Percentiles rank a stretch among this genome's conserved stretches.
These are phyloP conservation scores for Seira ritae DNA, from an alignment of 2,888 invertebrate genomes.

Conservation along the genomic window DNA sequence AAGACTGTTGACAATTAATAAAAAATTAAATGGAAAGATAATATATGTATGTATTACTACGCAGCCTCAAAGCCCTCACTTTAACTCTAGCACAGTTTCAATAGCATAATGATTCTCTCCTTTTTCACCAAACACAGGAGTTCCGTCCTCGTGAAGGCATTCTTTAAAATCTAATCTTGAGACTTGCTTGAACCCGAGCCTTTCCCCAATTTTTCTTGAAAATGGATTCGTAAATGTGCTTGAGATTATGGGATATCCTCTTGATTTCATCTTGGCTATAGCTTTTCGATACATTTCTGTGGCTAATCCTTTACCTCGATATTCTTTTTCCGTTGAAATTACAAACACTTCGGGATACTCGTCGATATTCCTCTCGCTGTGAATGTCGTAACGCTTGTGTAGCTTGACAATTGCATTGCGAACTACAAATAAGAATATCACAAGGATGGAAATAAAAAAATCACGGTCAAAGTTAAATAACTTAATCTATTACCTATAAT, in stretches of 20 bases:
- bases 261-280: slow-evolving; percentile 1
- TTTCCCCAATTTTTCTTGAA: slow-evolving; percentile 37
- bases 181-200: slow-evolving; percentile 53
- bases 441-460: too few relatives aligned
- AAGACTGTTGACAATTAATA: slow-evolving; percentile 50
- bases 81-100: slow-evolving; percentile 28
- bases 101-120: slow-evolving; percentile 11
- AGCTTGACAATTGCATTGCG: neutral
- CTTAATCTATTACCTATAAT: neutral
- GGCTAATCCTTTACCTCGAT: slow-evolving; percentile 35
- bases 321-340: slow-evolving; percentile 16
- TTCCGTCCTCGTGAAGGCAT: slow-evolving; percentile 40
- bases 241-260: slow-evolving; percentile 38
- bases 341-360: slow-evolving; percentile 26
- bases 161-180: slow-evolving; percentile 45
- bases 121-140: neutral
- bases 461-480: too few relatives aligned
- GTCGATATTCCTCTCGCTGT: neutral
- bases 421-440: too few relatives aligned
- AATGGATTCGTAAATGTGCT: slow-evolving; percentile 55
- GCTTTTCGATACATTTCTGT: slow-evolving; percentile 35
- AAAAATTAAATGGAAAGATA: slow-evolving; percentile 13
- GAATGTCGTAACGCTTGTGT: neutral
- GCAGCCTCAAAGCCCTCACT: neutral
- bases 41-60: too few relatives aligned